A percentile compares a stretch with the other conserved stretches of the same genome.
Evolutionary conservation across 2,113 vertebrate genomes (phyloP).

Genomic region (Notothenia rossii): DNA sequence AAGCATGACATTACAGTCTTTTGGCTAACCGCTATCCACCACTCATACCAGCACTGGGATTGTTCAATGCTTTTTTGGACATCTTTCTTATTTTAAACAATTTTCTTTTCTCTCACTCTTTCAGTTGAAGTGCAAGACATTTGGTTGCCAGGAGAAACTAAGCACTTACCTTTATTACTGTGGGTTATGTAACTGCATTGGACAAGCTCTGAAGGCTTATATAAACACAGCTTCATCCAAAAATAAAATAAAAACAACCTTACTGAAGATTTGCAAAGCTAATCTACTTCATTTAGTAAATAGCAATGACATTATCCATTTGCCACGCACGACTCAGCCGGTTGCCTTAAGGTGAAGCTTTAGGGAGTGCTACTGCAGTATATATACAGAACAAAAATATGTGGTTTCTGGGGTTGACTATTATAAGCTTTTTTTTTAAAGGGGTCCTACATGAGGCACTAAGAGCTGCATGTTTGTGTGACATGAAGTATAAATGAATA

Average conservation of each 20-base stretch:
- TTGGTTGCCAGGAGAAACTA: slow-evolving; percentile 1
- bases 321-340: neutral
- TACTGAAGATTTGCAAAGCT: neutral
- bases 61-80: slow-evolving; percentile 36
- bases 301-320: neutral
- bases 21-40: neutral
- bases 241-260: neutral
- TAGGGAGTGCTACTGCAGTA: neutral
- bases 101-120: neutral
- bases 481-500: too few relatives aligned
- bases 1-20: slow-evolving; percentile 55
- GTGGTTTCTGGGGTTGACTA: neutral
- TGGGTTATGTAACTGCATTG: neutral
- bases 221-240: neutral
- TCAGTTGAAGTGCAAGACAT: slow-evolving; percentile 1
- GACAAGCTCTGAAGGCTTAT: neutral
- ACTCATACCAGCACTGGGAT: slow-evolving; percentile 25
- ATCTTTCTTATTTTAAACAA: slow-evolving; percentile 34
- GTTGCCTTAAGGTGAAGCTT: neutral
- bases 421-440: too few relatives aligned
- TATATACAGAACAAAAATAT: neutral
- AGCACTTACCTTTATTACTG: neutral
- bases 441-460: too few relatives aligned
- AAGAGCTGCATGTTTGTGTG: too few relatives aligned
- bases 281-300: neutral